Evolutionary conservation across 2,113 vertebrate genomes (phyloP), one percentile per base, ranked within the genome.

Genomic region (Leptodactylus fuscus): DNA sequence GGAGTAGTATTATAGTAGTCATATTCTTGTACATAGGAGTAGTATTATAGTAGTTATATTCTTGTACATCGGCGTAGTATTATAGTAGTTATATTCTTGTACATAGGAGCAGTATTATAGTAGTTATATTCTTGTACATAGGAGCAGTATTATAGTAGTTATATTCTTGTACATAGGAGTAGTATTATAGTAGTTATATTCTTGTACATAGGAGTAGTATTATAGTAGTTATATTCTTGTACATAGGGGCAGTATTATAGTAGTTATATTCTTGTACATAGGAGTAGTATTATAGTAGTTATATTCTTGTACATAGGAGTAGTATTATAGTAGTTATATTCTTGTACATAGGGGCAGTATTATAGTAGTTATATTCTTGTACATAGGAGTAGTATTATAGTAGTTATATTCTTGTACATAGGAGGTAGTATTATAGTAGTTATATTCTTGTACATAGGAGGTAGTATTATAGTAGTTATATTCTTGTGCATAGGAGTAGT

Each of bases 371-470:
- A 55, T 55, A 55, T 55, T 55, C 53, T 55, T 55, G 3, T 55
- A 55, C 22, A 55, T 55, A 55, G 53, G 22, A 9, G 53, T 5
- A 53, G 49, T 53, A 20, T 53, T 53, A 53, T 53, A 53, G 49
- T 53, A 44, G 3, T 53, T 53, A 20, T 53, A 53, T 20, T 18
- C 49, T 53, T 53, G 49, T 53, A 53, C 41, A 44, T 44, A 44
- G 41, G 41, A 9, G 41, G 49, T 16, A 51, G 49, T 51, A 20
- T 51, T 51, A 51, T 51, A 51, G 49, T 51, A 20, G 49, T 51
- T 58, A 24, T 58, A 58, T 58, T 58, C 53, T 58, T 58, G 58
- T 62, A 62, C 58, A 62, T 62, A 29, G 58, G 58, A 12, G 41
- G 22, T 22, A n/a, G 55, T 58, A 58, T 58, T 58, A 58, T 53